Percentiles rank a stretch among this genome's conserved stretches.
Conservation (phyloP, 2,797 vertebrate genomes). For the Amblyopsis hoosieri region DNA sequence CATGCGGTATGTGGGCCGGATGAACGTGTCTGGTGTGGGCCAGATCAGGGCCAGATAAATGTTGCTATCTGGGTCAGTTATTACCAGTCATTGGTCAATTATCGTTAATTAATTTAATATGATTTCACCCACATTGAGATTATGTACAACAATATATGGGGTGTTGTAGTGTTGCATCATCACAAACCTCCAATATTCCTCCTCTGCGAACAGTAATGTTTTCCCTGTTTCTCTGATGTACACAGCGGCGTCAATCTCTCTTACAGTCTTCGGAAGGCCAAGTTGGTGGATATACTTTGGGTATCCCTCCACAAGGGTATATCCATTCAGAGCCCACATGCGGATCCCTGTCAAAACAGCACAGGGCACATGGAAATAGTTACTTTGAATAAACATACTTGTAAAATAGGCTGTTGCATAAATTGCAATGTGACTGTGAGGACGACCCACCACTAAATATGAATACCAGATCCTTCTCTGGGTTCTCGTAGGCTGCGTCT, state of each 20-base stretch:
- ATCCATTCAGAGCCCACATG: conserved; percentile 94
- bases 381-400: not conserved
- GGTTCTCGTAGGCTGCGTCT: conserved; percentile 92
- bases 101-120: too few relatives aligned
- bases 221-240: conserved; percentile 83
- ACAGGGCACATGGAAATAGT: not conserved
- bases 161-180: too few relatives aligned
- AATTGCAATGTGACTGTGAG: too few relatives aligned
- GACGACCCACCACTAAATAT: conserved; percentile 77
- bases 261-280: conserved; percentile 87
- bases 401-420: not conserved
- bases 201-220: conserved; percentile 89
- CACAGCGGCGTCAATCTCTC: conserved; percentile 88
- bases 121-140: too few relatives aligned
- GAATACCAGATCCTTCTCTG: conserved; percentile 79
- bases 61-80: too few relatives aligned
- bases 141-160: not conserved
- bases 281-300: conserved; percentile 92
- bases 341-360: conserved; percentile 80
- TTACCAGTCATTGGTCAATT: not conserved
- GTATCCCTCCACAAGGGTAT: conserved; percentile 86
- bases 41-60: too few relatives aligned
- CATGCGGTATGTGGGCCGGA: too few relatives aligned
- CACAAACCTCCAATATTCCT: conserved; percentile 91
- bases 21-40: too few relatives aligned